Evolutionary conservation across 1,140 invertebrate genomes (phyloP).

Genomic region (Drosophila mayri): DNA sequence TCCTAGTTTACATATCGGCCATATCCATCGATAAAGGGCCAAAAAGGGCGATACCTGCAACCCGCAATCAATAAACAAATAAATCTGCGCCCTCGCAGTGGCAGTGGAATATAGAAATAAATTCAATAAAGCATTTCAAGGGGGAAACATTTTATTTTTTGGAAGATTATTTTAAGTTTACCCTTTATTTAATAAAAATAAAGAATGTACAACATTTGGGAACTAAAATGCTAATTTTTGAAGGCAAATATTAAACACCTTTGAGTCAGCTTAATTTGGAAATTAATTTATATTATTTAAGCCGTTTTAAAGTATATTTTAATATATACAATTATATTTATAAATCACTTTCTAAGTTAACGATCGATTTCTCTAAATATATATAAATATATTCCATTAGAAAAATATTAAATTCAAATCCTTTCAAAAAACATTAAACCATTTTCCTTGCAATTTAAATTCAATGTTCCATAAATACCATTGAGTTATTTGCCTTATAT

Average conservation of each 20-base stretch:
- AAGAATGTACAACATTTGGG: too few species aligned
- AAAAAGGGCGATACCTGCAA: conserved; percentile 19
- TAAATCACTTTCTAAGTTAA: too few species aligned
- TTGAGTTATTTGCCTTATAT: not conserved
- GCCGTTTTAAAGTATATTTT: too few species aligned
- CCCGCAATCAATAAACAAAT: conserved; percentile 72
- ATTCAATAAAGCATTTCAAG: not conserved
- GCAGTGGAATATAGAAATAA: conserved; percentile 20
- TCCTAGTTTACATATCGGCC: conserved; percentile 41
- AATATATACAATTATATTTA: too few species aligned
- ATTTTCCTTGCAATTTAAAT: not conserved
- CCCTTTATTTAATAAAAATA: not conserved
- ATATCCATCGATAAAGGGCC: conserved; percentile 26
- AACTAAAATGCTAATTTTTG: too few species aligned
- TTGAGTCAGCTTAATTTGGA: too few species aligned
- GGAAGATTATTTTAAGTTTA: not conserved
- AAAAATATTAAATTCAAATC: not conserved
- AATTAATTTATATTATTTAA: too few species aligned
- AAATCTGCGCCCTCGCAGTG: conserved; percentile 50
- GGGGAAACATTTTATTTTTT: too few species aligned
- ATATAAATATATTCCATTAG: not conserved
- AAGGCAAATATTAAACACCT: too few species aligned
- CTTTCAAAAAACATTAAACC: not conserved
- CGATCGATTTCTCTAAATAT: too few species aligned
- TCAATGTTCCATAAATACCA: not conserved